Conservation (phyloP, 2,797 vertebrate species). For the Limnodromus scolopaceus region DNA sequence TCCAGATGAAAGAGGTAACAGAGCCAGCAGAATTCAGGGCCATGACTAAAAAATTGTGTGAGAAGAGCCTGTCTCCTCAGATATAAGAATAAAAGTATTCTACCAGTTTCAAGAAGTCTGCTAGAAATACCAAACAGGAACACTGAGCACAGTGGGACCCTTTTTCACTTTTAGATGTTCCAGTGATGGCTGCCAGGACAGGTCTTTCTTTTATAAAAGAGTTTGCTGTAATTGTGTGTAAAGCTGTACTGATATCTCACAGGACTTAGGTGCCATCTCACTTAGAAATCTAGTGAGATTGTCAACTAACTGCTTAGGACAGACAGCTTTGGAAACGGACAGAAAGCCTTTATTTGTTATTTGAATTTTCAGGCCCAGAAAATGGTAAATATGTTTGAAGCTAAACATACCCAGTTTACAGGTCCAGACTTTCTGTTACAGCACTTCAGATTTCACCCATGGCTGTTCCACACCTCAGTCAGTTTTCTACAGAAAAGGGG, state of each 20-base stretch:
- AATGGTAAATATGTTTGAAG: not conserved
- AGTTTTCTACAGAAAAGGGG: not conserved
- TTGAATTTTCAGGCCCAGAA: not conserved
- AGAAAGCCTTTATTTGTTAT: not conserved
- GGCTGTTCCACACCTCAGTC: not conserved
- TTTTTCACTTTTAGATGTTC: not conserved
- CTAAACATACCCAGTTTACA: not conserved
- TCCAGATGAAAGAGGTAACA: not conserved
- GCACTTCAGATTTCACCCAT: accelerated
- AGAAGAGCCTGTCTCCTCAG: not conserved
- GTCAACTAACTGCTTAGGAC: not conserved
- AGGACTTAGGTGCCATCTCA: not conserved
- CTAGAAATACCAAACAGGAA: not conserved
- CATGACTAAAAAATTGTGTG: not conserved
- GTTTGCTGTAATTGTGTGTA: not conserved
- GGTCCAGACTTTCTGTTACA: not conserved
- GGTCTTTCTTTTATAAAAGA: not conserved
- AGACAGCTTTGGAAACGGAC: not conserved
- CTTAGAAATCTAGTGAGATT: not conserved
- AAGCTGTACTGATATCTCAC: not conserved
- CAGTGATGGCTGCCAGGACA: not conserved
- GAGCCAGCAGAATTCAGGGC: not conserved
- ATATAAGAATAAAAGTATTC: not conserved
- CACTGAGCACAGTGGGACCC: accelerated
- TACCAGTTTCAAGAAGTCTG: not conserved